A percentile compares a stretch with the other conserved stretches of the same genome.
Conservation (phyloP, 92 coral and sea anemone genomes). For the Epizoanthus scotinus region DNA sequence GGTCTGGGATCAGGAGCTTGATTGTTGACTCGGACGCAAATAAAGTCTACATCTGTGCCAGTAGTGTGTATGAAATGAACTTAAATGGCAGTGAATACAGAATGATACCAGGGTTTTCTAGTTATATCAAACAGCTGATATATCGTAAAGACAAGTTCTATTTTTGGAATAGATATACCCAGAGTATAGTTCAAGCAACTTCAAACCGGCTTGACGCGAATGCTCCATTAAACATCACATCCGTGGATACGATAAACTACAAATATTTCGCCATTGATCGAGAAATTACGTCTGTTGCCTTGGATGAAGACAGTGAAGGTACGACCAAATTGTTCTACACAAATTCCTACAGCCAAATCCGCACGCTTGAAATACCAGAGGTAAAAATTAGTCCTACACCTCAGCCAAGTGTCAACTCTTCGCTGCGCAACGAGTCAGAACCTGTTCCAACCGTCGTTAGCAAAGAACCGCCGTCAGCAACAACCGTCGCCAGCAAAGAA, state of each 20-base stretch:
- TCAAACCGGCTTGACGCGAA: neutral
- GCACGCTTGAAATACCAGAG: neutral
- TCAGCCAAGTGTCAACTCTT: neutral
- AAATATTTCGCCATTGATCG: neutral
- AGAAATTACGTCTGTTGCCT: neutral
- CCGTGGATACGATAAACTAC: neutral
- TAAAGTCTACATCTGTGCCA: neutral
- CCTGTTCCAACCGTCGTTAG: too few species aligned
- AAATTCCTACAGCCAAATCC: neutral
- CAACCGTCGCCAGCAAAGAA: neutral
- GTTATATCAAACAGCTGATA: neutral
- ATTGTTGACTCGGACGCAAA: constrained; percentile 14
- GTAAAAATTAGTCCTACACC: neutral
- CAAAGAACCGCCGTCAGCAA: too few species aligned
- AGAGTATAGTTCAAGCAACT: constrained; percentile 2
- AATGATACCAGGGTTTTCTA: neutral
- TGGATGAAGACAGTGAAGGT: neutral
- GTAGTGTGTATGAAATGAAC: neutral
- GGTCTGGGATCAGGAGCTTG: neutral
- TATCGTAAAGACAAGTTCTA: neutral
- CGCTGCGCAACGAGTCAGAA: neutral
- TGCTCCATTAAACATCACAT: neutral
- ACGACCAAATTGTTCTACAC: constrained; percentile 23
- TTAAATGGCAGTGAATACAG: constrained; percentile 12
- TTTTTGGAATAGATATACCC: neutral